Base-by-base conservation (phyloP, 2,888 invertebrate species). In the Corythucha ciliata region DNA sequence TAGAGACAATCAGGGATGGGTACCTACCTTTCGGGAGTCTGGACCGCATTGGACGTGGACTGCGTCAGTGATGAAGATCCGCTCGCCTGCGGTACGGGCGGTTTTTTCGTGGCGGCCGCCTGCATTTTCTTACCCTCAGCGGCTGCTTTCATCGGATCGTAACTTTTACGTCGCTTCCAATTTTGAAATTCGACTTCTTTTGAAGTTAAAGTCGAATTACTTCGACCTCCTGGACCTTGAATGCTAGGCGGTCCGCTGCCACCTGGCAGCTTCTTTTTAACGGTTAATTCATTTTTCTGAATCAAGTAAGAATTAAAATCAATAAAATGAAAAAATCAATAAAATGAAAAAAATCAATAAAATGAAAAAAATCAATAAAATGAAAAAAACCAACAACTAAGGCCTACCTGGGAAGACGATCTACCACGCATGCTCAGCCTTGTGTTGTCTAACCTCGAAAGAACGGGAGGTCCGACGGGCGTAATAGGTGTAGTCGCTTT, bases 161-260 rank as follows among this genome's bases (percentile, higher is more conserved):
- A 96, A 61, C 87, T 90, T 63, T 93, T 93, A 57, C 96, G 74
- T 53, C 94, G 77, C 66, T 92, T 89, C 94, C 94, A 96, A 72
- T 93, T 93, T 68, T 90, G 90, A 73, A 90, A 80, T 65, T 89
- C 86, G 7, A 81, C 80, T 68, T 91, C 90, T 67, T 83, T 80
- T 37, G 80, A 74, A 1, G 82, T 81, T 4, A 83, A 69, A 0
- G 82, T 81, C 24, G 83, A 83, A 64, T 77, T 78, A 61, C 77
- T 77, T 48, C 83, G 70, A 56, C 76, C 78, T 50, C 75, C 75
- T 2, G 75, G 75, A 55, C 76, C 76, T 55, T 76, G 78, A 50
- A 74, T 74, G 3, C 75, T 74, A n/a, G n/a, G n/a, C n/a, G n/a
- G n/a, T n/a, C n/a, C n/a, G n/a, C n/a, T n/a, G n/a, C n/a, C n/a